Evolutionary conservation across 1,140 invertebrate species (phyloP).

Genomic region (Listronotus bonariensis): DNA sequence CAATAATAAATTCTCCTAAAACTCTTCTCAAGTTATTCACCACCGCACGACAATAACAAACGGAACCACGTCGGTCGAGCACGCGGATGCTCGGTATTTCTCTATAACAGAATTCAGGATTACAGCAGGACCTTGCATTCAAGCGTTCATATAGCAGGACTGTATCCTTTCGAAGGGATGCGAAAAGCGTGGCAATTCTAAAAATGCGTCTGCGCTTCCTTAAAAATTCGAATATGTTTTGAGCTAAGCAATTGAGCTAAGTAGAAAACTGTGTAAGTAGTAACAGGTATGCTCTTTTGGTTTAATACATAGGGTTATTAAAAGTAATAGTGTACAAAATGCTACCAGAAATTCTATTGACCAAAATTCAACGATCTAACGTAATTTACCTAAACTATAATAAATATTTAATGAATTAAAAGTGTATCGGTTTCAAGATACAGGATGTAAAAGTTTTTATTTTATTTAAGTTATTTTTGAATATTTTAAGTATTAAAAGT

Average conservation of each 20-base stretch:
- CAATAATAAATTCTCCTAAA: too few relatives aligned
- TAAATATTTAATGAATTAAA: too few relatives aligned
- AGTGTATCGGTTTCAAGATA: too few relatives aligned
- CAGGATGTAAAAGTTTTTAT: too few relatives aligned
- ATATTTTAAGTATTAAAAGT: too few relatives aligned
- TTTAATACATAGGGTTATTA: too few relatives aligned
- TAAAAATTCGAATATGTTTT: constrained; percentile 14
- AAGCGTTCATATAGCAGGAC: constrained; percentile 8
- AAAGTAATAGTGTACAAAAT: too few relatives aligned
- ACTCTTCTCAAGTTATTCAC: neutral
- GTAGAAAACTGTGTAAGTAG: neutral
- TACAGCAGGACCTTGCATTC: neutral
- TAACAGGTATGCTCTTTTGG: too few relatives aligned
- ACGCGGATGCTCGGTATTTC: neutral
- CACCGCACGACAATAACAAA: neutral
- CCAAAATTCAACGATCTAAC: too few relatives aligned
- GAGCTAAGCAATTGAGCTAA: neutral
- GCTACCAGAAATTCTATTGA: too few relatives aligned
- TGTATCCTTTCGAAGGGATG: constrained; percentile 16
- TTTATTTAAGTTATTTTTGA: too few relatives aligned
- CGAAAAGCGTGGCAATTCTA: constrained; percentile 1
- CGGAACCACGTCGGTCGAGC: neutral
- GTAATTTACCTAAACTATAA: too few relatives aligned
- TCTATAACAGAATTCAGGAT: constrained; percentile 1
- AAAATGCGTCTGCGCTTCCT: constrained; percentile 25